A percentile compares a stretch with the other conserved stretches of the same genome.
Conservation (phyloP, 2,888 invertebrate genomes). For the Xiphydria camelus region DNA sequence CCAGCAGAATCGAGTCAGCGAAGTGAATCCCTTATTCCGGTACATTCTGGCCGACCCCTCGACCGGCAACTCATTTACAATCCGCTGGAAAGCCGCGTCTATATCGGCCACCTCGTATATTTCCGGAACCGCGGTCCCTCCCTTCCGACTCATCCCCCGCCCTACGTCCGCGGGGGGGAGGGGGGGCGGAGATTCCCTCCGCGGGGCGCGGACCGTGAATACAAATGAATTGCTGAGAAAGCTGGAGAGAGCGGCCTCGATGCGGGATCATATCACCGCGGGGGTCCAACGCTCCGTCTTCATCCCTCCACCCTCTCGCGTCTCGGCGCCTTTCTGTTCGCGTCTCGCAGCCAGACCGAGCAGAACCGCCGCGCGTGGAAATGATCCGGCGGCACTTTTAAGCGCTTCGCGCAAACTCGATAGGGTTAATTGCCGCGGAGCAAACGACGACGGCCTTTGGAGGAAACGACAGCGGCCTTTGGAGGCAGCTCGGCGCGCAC, state of each 20-base stretch:
- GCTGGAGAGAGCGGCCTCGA: conserved; percentile 3
- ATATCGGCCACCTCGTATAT: background rate
- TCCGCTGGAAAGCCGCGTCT: conserved; percentile 7
- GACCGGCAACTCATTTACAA: conserved; percentile 22
- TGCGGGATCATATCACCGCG: conserved; percentile 4
- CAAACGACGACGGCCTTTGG: too few relatives aligned
- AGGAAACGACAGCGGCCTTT: too few relatives aligned
- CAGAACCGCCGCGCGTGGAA: too few relatives aligned
- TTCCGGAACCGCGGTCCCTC: too few relatives aligned
- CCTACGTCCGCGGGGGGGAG: background rate
- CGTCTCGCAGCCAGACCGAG: too few relatives aligned
- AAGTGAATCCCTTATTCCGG: conserved; percentile 15
- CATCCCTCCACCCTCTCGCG: too few relatives aligned
- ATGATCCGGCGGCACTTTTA: conserved; percentile 14
- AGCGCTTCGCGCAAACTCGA: conserved; percentile 23
- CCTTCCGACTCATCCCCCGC: background rate
- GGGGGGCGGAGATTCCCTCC: background rate
- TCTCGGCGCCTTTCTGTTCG: too few relatives aligned
- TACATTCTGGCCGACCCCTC: conserved; percentile 1
- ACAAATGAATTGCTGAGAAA: conserved; percentile 11
- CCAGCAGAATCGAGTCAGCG: conserved; percentile 23
- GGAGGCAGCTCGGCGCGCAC: too few relatives aligned
- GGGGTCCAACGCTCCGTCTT: too few relatives aligned
- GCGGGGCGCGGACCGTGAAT: conserved; percentile 1
- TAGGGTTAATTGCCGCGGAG: conserved; percentile 28